Evolutionary conservation across 2,888 invertebrate species (phyloP).

Genomic region (Drosophila hamatofila): DNA sequence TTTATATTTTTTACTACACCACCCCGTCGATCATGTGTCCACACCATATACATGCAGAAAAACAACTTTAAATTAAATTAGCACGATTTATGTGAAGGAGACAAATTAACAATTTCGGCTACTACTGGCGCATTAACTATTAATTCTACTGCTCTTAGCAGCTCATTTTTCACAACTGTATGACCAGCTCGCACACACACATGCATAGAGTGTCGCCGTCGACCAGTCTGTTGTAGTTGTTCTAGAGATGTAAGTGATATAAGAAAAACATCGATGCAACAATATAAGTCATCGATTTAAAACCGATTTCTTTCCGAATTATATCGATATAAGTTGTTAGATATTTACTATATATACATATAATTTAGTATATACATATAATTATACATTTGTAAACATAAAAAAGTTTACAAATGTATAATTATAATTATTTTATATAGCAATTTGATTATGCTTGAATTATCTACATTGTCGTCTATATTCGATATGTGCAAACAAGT

Average conservation of each 20-base stretch:
- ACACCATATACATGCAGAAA: conserved; percentile 13
- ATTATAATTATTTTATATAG: no score
- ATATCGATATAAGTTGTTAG: conserved; percentile 19
- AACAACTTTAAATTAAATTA: conserved; percentile 44
- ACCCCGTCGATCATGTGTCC: conserved; percentile 24
- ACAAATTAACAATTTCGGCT: conserved; percentile 30
- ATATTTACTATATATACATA: no score
- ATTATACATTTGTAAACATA: no score
- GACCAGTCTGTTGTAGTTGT: conserved; percentile 44
- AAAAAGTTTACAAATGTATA: no score
- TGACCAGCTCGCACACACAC: conserved; percentile 37
- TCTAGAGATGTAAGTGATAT: conserved; percentile 49
- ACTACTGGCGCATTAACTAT: conserved; percentile 35
- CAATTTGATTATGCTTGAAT: background rate
- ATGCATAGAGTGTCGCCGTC: conserved; percentile 42
- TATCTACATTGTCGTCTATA: background rate
- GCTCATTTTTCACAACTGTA: conserved; percentile 58
- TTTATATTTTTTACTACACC: conserved; percentile 42
- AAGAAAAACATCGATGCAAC: conserved; percentile 33
- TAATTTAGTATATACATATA: no score
- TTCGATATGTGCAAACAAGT: background rate
- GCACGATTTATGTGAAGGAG: conserved; percentile 30
- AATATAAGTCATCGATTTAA: conserved; percentile 8
- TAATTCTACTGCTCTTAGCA: conserved; percentile 50
- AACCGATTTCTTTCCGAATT: background rate